Base-by-base conservation (phyloP, 2,797 vertebrate species). In the Pipistrellus nathusii region DNA sequence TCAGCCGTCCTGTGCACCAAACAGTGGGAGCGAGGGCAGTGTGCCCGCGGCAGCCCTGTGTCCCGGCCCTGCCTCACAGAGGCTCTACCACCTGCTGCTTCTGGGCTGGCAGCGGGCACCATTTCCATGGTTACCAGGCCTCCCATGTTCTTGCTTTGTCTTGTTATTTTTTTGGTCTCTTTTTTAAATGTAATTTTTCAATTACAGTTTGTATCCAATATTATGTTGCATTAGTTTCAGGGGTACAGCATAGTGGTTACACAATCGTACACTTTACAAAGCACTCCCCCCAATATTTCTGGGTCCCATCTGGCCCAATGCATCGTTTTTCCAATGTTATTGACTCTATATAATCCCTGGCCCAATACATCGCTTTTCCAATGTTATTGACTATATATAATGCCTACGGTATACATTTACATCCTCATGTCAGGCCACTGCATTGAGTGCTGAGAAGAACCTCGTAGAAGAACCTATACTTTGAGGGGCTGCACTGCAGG, bases 391-490 rank as follows among this genome's bases (percentile, higher is more conserved):
- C 73, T 11, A 0, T 6, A 13, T 55, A 30, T 0, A 62, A 62
- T 53, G n/a, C 20, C 48, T 32, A 10, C 1, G 12, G n/a, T 77
- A 12, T 1, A 15, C 6, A 21, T 32, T 8, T 15, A 35, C 48
- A 5, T 23, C n/a, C 20, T 9, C n/a, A 2, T 2, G 4, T 17
- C 5, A 57, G 32, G 3, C 11, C 21, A 21, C 41, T 15, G 27
- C 23, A 53, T 41, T 17, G 13, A 80, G 5, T 8, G 51, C 18
- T 10, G n/a, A 8, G 51, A 44, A 77, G 35, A 90, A 51, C n/a
- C n/a, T 35, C n/a, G 0, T 0, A n/a, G 21, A 9, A 2, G 8
- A 51, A 32, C 18, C 57, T 35, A 15, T 2, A 23, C 3, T 17
- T 5, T 35, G 20, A 88, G 6, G 14, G 20, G 44, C 17, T 78